A percentile compares a stretch with the other conserved stretches of the same genome.
Conservation (phyloP, 2,888 invertebrate species). For the Brachylomia viminalis region DNA sequence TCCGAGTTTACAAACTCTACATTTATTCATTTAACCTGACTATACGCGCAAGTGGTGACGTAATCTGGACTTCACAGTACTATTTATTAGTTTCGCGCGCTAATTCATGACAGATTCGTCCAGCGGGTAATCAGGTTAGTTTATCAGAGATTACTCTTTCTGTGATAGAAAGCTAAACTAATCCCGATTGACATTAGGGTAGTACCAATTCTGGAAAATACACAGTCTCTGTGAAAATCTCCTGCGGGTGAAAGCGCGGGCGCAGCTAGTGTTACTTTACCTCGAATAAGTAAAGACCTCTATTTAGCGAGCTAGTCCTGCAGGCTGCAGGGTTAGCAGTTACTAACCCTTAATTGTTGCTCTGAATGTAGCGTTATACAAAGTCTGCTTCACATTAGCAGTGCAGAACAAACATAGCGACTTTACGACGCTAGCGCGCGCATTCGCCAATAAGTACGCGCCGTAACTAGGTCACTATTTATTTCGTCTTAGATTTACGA, state of each 20-base stretch:
- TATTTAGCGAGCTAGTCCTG: not conserved
- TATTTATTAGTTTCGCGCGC: too few relatives aligned
- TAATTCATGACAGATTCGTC: too few relatives aligned
- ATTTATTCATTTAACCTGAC: too few relatives aligned
- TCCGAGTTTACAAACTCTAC: too few relatives aligned
- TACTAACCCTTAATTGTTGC: not conserved
- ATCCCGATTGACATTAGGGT: too few relatives aligned
- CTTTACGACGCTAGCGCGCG: not conserved
- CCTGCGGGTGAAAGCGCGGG: too few relatives aligned
- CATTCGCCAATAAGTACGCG: conserved; percentile 16
- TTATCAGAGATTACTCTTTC: not conserved
- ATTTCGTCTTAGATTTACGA: conserved; percentile 53
- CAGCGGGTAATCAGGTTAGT: too few relatives aligned
- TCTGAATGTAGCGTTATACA: not conserved
- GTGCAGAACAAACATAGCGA: not conserved
- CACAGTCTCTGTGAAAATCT: not conserved
- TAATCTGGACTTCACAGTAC: too few relatives aligned
- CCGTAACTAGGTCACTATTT: conserved; percentile 51
- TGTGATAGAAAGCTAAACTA: not conserved
- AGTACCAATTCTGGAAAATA: not conserved
- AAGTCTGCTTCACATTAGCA: not conserved
- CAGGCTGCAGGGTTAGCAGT: not conserved
- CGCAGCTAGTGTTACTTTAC: not conserved
- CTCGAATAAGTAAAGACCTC: not conserved
- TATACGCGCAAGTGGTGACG: too few relatives aligned